phyloP scores from a whole-genome alignment of 2,888 invertebrate genomes.

The Drosophila niveifrons region DNA sequence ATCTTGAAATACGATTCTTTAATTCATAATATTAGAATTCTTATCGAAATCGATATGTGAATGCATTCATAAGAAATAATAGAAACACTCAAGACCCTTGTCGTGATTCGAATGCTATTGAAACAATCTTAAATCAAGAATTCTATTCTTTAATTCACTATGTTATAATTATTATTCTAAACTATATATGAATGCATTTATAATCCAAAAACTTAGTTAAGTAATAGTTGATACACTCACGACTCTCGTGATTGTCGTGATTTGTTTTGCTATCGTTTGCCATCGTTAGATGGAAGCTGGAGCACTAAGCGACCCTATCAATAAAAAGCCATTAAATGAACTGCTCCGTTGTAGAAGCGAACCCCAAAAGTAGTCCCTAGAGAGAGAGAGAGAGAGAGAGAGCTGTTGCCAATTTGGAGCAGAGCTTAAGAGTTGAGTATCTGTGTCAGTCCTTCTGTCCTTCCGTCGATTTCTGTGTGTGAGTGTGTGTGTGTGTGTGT shows the following conservation, averaged over 20 bases:
- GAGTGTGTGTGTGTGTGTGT: not conserved
- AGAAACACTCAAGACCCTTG: no score
- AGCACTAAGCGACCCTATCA: constrained; percentile 55
- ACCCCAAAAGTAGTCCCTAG: constrained; percentile 55
- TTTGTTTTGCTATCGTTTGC: not conserved
- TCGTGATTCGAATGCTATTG: no score
- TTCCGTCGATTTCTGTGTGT: not conserved
- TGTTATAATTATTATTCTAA: no score
- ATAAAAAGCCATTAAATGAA: constrained; percentile 63
- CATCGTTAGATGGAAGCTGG: constrained; percentile 1
- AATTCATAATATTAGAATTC: no score
- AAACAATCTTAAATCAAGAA: no score
- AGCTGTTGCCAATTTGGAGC: constrained; percentile 47
- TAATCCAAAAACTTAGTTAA: no score
- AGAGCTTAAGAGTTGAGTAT: constrained; percentile 31
- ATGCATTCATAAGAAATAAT: no score
- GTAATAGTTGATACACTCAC: not conserved
- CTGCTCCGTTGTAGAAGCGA: constrained; percentile 27
- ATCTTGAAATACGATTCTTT: no score
- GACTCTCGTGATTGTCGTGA: not conserved
- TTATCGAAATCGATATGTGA: no score
- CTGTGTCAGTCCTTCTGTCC: constrained; percentile 1
- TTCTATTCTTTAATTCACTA: no score
- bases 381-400: no score
- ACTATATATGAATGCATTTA: not conserved